A percentile compares a stretch with the other conserved stretches of the same genome.
Conservation (phyloP, 2,113 vertebrate genomes). For the Lepidothrix coronata region DNA sequence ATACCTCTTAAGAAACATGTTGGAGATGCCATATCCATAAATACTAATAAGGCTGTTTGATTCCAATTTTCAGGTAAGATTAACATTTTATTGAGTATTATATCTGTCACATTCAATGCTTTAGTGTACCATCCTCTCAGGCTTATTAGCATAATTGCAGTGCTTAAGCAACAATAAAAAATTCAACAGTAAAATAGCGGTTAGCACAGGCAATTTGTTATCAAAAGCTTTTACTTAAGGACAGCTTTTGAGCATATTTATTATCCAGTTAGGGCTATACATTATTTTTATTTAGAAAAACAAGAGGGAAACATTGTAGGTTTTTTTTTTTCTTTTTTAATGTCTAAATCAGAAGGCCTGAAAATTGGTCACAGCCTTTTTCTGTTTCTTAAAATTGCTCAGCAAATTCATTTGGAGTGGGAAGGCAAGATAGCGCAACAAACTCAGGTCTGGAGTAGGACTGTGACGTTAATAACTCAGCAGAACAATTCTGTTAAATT, state of each 20-base stretch:
- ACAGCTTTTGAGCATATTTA: constrained; percentile 73
- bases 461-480: background rate
- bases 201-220: constrained; percentile 79
- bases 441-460: background rate
- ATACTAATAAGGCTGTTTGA: constrained; percentile 78
- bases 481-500: background rate
- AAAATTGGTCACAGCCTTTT: background rate
- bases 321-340: background rate
- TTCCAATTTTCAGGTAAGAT: constrained; percentile 83
- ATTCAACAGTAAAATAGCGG: constrained; percentile 77
- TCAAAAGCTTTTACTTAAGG: constrained; percentile 81
- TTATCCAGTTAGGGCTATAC: constrained; percentile 71
- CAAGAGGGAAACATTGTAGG: constrained; percentile 13
- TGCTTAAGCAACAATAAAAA: constrained; percentile 82
- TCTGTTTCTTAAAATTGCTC: background rate
- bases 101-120: constrained; percentile 78
- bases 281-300: constrained; percentile 78
- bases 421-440: background rate
- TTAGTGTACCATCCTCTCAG: constrained; percentile 70
- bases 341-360: constrained; percentile 42
- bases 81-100: constrained; percentile 82
- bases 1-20: constrained; percentile 64
- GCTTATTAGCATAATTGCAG: constrained; percentile 82
- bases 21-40: constrained; percentile 76
- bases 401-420: background rate